A percentile compares a stretch with the other conserved stretches of the same genome.
These are phyloP conservation scores for Gracilinanus agilis DNA, from an alignment of 2,113 vertebrate species.

Conservation along the genomic window DNA sequence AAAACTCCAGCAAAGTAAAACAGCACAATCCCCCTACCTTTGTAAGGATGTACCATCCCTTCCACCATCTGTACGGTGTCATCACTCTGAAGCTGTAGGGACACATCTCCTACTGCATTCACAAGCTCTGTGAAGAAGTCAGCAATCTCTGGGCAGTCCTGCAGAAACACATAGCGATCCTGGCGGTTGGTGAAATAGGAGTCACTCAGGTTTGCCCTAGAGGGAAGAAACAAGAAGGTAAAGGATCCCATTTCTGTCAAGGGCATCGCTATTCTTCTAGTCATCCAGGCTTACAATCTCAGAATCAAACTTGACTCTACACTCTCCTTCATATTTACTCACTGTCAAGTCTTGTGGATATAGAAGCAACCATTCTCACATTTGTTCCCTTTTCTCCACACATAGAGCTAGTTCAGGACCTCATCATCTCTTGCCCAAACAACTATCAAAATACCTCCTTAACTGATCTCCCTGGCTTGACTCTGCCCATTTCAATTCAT, in stretches of 20 bases:
- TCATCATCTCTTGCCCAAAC: background rate
- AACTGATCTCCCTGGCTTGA: background rate
- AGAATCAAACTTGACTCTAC: background rate
- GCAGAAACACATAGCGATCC: slow-evolving; percentile 97
- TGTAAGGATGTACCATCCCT: slow-evolving; percentile 95
- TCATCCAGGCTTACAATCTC: background rate
- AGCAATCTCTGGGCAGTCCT: slow-evolving; percentile 91
- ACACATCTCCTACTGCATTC: slow-evolving; percentile 92
- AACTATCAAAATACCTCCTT: background rate
- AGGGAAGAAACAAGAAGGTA: slow-evolving; percentile 45
- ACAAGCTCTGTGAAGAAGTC: slow-evolving; percentile 96
- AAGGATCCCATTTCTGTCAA: background rate
- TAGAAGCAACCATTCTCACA: background rate
- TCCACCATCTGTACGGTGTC: slow-evolving; percentile 90
- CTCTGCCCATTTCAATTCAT: background rate
- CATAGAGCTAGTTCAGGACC: background rate
- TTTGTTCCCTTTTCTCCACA: background rate
- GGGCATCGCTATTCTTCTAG: background rate
- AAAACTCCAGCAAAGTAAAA: background rate
- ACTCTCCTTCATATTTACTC: background rate
- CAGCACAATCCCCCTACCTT: slow-evolving; percentile 83
- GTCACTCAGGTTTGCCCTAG: slow-evolving; percentile 97
- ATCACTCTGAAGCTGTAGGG: slow-evolving; percentile 92
- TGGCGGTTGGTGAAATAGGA: slow-evolving; percentile 99
- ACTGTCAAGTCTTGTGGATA: background rate